phyloP scores from a whole-genome alignment of 2,888 invertebrate genomes.

The Patella ulyssiponensis region DNA sequence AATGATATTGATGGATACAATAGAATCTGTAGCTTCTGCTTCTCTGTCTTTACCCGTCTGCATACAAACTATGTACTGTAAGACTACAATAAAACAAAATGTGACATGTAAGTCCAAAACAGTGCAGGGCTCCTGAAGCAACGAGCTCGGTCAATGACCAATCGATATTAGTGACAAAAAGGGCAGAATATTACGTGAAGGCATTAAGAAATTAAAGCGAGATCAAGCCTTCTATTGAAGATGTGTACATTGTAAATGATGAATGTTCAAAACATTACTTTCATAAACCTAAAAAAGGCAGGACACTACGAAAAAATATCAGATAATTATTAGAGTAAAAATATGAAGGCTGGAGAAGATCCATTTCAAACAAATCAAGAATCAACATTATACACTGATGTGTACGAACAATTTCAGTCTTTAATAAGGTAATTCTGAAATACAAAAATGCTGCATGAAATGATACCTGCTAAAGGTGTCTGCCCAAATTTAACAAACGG shows the following conservation, averaged over 20 bases:
- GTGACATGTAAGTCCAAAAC: no score
- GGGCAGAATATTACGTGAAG: no score
- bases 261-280: no score
- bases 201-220: no score
- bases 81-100: slow-evolving; percentile 45
- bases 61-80: slow-evolving; percentile 63
- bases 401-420: background rate
- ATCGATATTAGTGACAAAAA: no score
- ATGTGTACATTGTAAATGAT: no score
- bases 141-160: no score
- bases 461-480: slow-evolving; percentile 54
- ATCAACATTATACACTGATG: background rate
- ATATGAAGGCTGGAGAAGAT: background rate
- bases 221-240: no score
- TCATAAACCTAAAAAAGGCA: no score
- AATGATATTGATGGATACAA: slow-evolving; percentile 59
- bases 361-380: background rate
- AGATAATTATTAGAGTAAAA: background rate
- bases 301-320: no score
- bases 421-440: background rate
- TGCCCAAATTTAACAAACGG: slow-evolving; percentile 49
- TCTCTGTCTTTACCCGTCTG: slow-evolving; percentile 62
- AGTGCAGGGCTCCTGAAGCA: no score
- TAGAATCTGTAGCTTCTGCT: slow-evolving; percentile 56
- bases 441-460: background rate